A percentile compares a stretch with the other conserved stretches of the same genome.
Evolutionary conservation across 2,888 invertebrate species (phyloP).

Genomic region (Teinopalpus imperialis): DNA sequence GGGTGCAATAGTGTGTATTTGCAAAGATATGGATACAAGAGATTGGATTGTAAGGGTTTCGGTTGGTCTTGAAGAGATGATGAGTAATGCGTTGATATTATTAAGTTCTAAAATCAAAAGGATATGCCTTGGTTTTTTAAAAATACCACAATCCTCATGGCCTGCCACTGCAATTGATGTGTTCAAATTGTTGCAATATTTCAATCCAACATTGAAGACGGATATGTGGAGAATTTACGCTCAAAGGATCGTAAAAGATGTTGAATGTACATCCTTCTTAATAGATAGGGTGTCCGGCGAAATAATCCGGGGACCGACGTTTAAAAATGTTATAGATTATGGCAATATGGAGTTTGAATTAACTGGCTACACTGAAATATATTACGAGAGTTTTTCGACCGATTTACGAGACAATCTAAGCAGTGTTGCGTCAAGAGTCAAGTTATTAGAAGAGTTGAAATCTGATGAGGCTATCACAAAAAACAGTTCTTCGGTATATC

Average conservation of each 20-base stretch:
- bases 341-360: constrained; percentile 67
- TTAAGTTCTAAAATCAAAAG: constrained; percentile 61
- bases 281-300: constrained; percentile 67
- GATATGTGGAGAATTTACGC: constrained; percentile 62
- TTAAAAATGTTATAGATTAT: constrained; percentile 70
- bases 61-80: constrained; percentile 66
- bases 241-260: constrained; percentile 49
- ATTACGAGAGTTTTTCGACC: constrained; percentile 59
- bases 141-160: constrained; percentile 59
- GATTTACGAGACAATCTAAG: constrained; percentile 58
- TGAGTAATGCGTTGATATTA: constrained; percentile 57
- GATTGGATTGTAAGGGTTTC: constrained; percentile 67
- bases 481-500: constrained; percentile 32
- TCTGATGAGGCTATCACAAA: constrained; percentile 52
- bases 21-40: constrained; percentile 60
- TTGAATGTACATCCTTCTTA: constrained; percentile 59
- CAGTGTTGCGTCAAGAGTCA: constrained; percentile 63
- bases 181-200: constrained; percentile 69
- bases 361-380: constrained; percentile 65
- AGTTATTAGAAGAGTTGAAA: constrained; percentile 55
- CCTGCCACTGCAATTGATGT: constrained; percentile 61
- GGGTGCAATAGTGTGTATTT: constrained; percentile 68
- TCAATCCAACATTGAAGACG: constrained; percentile 64
- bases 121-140: constrained; percentile 60
- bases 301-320: constrained; percentile 60